Base-by-base conservation (phyloP, 2,113 vertebrate species). In the Gambusia affinis region DNA sequence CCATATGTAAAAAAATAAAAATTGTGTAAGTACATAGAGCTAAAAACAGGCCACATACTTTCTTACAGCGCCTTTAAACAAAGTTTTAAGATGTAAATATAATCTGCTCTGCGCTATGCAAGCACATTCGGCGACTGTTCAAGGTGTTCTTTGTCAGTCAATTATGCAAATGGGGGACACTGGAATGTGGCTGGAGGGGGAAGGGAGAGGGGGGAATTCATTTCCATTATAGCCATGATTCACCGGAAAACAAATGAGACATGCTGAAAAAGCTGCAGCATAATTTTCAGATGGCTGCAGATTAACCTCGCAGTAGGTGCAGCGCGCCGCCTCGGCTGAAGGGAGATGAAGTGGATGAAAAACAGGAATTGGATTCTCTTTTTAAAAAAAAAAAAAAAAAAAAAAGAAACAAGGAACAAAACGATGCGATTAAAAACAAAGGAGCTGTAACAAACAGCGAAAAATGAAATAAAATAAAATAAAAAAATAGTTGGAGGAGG, bases 291-390 rank as follows among this genome's bases (percentile, higher is more conserved):
- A 76, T 73, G 80, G 78, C 82, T 82, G 80, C 51, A 81, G 79
- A 87, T 69, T 77, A 79, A 85, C 73, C 79, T 77, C 81, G 54
- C 85, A 76, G 85, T 30, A 67, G 81, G 87, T 76, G 73, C 78
- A 75, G 70, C 67, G 51, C 80, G 66, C 79, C 37, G 73, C 30
- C 79, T 66, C 35, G 67, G 54, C 70, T 76, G 65, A 81, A 85
- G 77, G 75, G 69, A 88, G 86, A 90, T 69, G 75, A 60, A 87
- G 85, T 51, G 70, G 79, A 87, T 54, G 65, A n/a, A 92, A 90
- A 88, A 77, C 72, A 77, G 78, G 57, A 88, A 87, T 83, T 88
- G 80, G 80, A 87, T 88, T 87, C 76, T 61, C 68, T 44, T 70
- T 51, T 88, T 78, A 73, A 35, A 35, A 35, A 35, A 35, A 10